Conservation (phyloP, 2,888 invertebrate species). For the Muschampia plurimacula region DNA sequence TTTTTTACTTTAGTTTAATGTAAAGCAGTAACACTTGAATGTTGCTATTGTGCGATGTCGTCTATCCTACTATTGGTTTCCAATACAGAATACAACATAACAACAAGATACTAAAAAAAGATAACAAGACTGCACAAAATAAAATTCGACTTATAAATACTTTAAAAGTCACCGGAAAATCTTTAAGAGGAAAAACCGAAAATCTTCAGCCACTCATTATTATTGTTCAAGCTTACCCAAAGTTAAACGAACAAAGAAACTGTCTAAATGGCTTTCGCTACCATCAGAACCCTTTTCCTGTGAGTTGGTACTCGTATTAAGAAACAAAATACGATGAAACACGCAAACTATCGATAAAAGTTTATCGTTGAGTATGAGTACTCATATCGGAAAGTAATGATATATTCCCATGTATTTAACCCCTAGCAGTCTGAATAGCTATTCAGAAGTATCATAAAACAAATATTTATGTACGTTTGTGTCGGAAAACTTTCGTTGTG, state of each 20-base stretch:
- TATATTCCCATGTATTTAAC: conserved; percentile 4
- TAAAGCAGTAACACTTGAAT: too few species aligned
- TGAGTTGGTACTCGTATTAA: conserved; percentile 11
- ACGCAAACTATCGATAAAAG: conserved; percentile 33
- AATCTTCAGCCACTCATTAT: too few species aligned
- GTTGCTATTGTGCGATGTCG: too few species aligned
- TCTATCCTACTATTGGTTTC: too few species aligned
- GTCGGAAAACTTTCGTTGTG: conserved; percentile 6
- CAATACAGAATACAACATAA: too few species aligned
- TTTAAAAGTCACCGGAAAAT: too few species aligned
- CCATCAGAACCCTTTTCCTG: conserved; percentile 27
- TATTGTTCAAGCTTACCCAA: conserved; percentile 5
- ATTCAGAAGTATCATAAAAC: conserved; percentile 12
- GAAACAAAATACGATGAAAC: conserved; percentile 32
- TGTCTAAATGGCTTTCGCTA: conserved; percentile 26
- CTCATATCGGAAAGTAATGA: conserved; percentile 28
- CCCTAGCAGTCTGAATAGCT: conserved; percentile 2
- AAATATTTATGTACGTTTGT: conserved; percentile 5
- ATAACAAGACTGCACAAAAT: too few species aligned
- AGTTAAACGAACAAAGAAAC: conserved; percentile 23
- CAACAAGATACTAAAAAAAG: too few species aligned
- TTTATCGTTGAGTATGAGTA: conserved; percentile 14
- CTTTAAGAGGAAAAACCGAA: neutral
- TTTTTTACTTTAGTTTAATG: too few species aligned
- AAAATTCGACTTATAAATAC: too few species aligned